Base-by-base conservation (phyloP, 2,888 invertebrate species). In the Dexiosoma caninum region DNA sequence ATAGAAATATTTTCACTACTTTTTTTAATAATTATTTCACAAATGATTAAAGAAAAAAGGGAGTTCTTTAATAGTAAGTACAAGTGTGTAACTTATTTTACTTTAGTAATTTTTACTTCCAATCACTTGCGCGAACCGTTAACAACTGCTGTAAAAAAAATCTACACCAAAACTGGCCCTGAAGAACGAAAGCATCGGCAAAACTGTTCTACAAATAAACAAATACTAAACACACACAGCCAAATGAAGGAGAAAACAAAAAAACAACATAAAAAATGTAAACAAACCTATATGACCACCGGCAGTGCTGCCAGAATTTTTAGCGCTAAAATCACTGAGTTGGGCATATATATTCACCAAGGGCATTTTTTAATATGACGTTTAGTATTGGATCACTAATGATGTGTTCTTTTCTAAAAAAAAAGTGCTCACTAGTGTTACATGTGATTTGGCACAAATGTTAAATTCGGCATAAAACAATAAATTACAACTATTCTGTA, bases 91-190 rank as follows among this genome's bases (percentile, higher is more conserved):
- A 5, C 3, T 5, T 27, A 27, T 27, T 27, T 27, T 5, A 27
- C 6, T 27, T 27, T 27, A 27, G 6, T 49, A 40, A 30, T 44
- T 62, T 62, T 35, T 30, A 27, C 66, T 57, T n/a, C 55, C 40
- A 67, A 55, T 40, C 49, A 49, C 55, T 67, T 59, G 32, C 30
- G 55, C 75, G 66, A 12, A 67, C 49, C 59, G 35, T 46, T 27
- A 67, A 59, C 55, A 51, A 67, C 59, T 75, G 67, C 6, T 27
- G 27, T 21, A 37, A 37, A 37, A 37, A 37, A 1, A 37, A 27
- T 5, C 27, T 27, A 27, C 27, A 5, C 27, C 3, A 27, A 27
- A 40, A 27, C 7, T 40, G 23, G 12, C 42, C 12, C 32, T 37
- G 51, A 57, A 16, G 16, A 44, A 4, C 42, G 16, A 23, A 19